A percentile compares a stretch with the other conserved stretches of the same genome.
Conservation (phyloP, 2,888 invertebrate species). For the Chloroclysta siterata region DNA sequence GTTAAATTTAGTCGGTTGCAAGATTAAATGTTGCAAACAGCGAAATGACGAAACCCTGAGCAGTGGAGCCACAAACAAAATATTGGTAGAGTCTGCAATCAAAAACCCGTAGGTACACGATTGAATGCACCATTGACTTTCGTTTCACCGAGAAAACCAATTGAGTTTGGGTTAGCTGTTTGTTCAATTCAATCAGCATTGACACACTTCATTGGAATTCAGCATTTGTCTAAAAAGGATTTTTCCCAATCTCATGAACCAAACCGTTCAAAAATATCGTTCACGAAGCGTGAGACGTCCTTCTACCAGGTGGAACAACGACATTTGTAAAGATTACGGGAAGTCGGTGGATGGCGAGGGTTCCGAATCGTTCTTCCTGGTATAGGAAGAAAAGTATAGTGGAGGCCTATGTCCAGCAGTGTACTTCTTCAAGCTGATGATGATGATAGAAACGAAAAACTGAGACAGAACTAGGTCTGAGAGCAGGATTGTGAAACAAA, state of each 20-base stretch:
- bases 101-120: background rate
- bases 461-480: slow-evolving; percentile 12
- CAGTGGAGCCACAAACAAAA: background rate
- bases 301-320: no score
- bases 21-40: background rate
- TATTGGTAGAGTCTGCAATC: background rate
- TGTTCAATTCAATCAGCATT: slow-evolving; percentile 14
- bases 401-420: no score
- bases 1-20: background rate
- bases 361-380: no score
- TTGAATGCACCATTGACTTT: slow-evolving; percentile 22
- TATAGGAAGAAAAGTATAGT: no score
- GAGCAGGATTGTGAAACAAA: slow-evolving; percentile 3
- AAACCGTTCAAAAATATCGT: slow-evolving; percentile 17
- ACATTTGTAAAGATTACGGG: no score
- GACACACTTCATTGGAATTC: slow-evolving; percentile 3
- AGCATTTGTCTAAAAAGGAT: background rate
- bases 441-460: no score
- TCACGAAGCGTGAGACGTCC: slow-evolving; percentile 16
- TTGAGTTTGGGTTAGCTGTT: background rate
- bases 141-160: slow-evolving; percentile 9
- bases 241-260: slow-evolving; percentile 9
- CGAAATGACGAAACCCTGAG: slow-evolving; percentile 2
- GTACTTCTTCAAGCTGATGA: no score
- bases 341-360: no score